Base-by-base conservation (phyloP, 2,113 vertebrate species). In the Damaliscus lunatus region DNA sequence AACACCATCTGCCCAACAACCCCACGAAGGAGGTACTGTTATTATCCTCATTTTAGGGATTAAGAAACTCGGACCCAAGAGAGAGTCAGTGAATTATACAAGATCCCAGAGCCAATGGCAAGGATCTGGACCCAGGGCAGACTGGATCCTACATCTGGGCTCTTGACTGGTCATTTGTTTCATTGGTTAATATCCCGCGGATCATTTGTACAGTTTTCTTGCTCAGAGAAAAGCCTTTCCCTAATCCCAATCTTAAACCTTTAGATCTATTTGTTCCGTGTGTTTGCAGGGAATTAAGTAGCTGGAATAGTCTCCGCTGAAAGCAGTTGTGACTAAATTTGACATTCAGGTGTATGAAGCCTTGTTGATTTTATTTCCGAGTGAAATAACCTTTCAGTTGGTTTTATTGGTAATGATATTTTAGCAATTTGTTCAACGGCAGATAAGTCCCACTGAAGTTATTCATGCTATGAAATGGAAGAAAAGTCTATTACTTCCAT, bases 361-460 rank as follows among this genome's bases (percentile, higher is more conserved):
- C n/a, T 14, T 53, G 96, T 48, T 74, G 95, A 40, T 82, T 98
- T 91, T 90, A 71, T 90, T 96, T 97, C 87, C 52, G 88, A 85
- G 82, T 64, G 36, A 92, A 98, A 97, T 92, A 64, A 88, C 14
- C 71, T 96, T 96, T 62, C 57, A 9, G 52, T 81, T 57, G 48
- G 40, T 74, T 88, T 96, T 96, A 74, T 80, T 0, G 1, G 93
- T 62, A 53, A 46, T 88, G 83, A 67, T 59, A 89, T 81, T 91
- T 86, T 36, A 64, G 57, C 43, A 1, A 7, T 74, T 52, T 57
- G 52, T 64, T 88, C 36, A 50, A 19, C 43, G 87, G 40, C 77
- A 62, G 53, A 86, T 71, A 91, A 97, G 82, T 74, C 71, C 46
- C 90, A 80, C 5, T 23, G n/a, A 71, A 83, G 48, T 71, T 64